Conservation (phyloP, 2,113 vertebrate species). For the Poicephalus gulielmi region DNA sequence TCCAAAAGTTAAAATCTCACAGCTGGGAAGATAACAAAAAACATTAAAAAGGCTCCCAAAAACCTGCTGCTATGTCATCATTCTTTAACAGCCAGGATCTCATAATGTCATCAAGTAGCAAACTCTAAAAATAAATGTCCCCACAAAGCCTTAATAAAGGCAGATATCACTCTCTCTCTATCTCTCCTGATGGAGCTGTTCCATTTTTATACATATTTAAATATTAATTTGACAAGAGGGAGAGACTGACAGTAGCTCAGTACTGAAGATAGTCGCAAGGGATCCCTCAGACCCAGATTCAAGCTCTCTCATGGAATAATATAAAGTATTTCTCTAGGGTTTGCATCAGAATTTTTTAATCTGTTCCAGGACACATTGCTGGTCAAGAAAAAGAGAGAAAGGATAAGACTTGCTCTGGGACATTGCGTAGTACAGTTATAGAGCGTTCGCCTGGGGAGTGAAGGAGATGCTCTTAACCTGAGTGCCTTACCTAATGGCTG, state of each 20-base stretch:
- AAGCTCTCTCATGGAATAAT: neutral
- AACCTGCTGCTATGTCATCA: neutral
- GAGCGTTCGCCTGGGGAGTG: neutral
- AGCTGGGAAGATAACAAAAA: neutral
- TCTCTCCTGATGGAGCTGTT: conserved; percentile 7
- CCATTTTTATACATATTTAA: conserved; percentile 40
- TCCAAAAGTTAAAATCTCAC: neutral
- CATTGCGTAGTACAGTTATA: neutral
- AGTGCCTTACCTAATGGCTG: neutral
- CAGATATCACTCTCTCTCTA: neutral
- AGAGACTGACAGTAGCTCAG: neutral
- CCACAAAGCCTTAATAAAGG: neutral
- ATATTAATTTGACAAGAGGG: conserved; percentile 40
- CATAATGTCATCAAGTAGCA: neutral
- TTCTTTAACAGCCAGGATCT: neutral
- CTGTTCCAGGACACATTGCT: neutral
- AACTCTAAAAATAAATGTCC: neutral
- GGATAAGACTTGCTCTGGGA: neutral
- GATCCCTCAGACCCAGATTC: conserved; percentile 29
- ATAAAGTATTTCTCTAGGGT: neutral
- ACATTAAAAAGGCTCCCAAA: neutral
- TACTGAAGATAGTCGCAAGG: neutral
- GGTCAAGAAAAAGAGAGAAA: neutral
- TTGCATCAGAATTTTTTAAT: neutral
- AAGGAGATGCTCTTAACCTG: neutral